Base-by-base conservation (phyloP, 2,113 vertebrate genomes). In the Thalassoma bifasciatum region DNA sequence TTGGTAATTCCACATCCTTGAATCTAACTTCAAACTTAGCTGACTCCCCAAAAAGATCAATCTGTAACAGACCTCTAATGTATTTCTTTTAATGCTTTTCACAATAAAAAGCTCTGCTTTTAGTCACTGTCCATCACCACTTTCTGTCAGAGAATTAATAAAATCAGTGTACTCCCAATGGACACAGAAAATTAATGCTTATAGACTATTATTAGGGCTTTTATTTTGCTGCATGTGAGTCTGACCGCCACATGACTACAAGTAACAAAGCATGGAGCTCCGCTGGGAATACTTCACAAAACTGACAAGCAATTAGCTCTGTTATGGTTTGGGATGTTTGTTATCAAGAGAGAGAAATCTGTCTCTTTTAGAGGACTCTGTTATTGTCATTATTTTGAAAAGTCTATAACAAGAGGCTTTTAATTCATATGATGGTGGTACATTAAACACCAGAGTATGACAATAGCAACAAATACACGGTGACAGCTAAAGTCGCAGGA, bases 271-370 rank as follows among this genome's bases (percentile, higher is more conserved):
- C 64, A 42, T 83, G 85, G 73, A 75, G 71, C 66, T 86, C 79
- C 69, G 68, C 69, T 76, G 69, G 78, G 75, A 87, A 84, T 77
- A 70, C 85, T 82, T 86, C 77, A 82, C 65, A 77, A 82, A 79
- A 75, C 23, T 89, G 88, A 88, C 86, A 91, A 76, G 81, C 82
- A 89, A 86, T 92, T 91, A 92, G 77, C 83, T 90, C 70, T 66
- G 72, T 86, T 87, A 77, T 88, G 85, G 78, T 85, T 85, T 80
- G 70, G 79, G 75, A 84, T 82, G 82, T 87, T 79, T 82, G 78
- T 86, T 86, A 82, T 85, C 77, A 82, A 75, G 68, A 75, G 64
- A 60, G 72, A 72, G 68, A 77, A 77, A 84, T 52, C 36, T 21
- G 66, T 66, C 72, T 72, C 64, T 75, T 83, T 77, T 60, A 44